These are phyloP conservation scores for Bradynema listronoti DNA, from an alignment of 1,140 invertebrate genomes.

Conservation along the genomic window DNA sequence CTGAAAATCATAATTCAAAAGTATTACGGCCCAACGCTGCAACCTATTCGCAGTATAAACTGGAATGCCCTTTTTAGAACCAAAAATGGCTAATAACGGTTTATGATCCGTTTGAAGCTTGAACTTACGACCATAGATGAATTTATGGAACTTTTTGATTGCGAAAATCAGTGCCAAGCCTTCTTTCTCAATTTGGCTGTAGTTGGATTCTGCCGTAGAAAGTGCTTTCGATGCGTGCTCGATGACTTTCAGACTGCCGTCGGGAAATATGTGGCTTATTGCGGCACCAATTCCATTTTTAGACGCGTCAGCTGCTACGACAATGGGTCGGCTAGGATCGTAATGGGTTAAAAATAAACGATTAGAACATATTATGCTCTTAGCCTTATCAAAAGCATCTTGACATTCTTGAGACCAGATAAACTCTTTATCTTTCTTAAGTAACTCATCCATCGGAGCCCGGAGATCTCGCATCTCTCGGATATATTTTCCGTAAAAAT, in stretches of 20 bases:
- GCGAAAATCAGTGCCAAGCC: constrained; percentile 16
- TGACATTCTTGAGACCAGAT: constrained; percentile 8
- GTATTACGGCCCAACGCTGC: constrained; percentile 17
- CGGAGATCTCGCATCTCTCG: constrained; percentile 20
- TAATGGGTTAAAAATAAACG: constrained; percentile 53
- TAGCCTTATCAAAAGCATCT: constrained; percentile 42
- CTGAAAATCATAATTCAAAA: constrained; percentile 10
- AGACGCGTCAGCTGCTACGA: constrained; percentile 61
- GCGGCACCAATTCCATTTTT: constrained; percentile 60
- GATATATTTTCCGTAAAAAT: constrained; percentile 33
- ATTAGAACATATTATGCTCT: constrained; percentile 40
- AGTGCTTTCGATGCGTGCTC: constrained; percentile 59
- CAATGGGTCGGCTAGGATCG: constrained; percentile 54
- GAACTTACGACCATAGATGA: constrained; percentile 17
- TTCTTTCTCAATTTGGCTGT: constrained; percentile 63
- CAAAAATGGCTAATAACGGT: constrained; percentile 20
- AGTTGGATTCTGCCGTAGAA: constrained; percentile 59
- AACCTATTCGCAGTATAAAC: constrained; percentile 15
- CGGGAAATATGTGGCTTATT: constrained; percentile 58
- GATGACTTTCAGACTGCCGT: constrained; percentile 59
- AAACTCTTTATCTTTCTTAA: constrained; percentile 24
- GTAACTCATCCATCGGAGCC: constrained; percentile 23
- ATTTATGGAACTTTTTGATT: constrained; percentile 17
- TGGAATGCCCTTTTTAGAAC: constrained; percentile 20
- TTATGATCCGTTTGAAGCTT: constrained; percentile 19